A percentile compares a stretch with the other conserved stretches of the same genome.
These are phyloP conservation scores for Serilophus lunatus DNA, from an alignment of 2,113 vertebrate genomes.

Conservation along the genomic window DNA sequence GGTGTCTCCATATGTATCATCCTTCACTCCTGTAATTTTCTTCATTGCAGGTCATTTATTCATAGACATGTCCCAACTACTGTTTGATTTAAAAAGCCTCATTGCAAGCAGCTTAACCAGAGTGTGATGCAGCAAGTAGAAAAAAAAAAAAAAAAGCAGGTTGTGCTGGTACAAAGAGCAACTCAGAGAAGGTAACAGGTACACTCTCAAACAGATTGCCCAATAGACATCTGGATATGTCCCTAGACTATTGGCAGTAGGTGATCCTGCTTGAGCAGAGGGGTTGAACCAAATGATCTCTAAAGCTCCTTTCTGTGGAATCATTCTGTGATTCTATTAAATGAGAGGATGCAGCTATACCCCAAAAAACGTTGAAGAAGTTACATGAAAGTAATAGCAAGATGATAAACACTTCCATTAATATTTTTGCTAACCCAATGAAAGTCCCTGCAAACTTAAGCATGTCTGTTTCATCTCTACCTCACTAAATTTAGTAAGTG, in stretches of 20 bases:
- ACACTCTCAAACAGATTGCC: background rate
- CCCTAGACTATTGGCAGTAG: background rate
- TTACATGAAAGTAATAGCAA: background rate
- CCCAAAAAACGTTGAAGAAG: background rate
- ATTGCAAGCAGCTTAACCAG: background rate
- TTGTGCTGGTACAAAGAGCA: background rate
- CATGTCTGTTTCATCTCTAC: background rate
- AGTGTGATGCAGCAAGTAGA: background rate
- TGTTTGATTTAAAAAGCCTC: background rate
- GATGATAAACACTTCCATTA: slow-evolving; percentile 2
- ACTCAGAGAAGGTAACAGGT: background rate
- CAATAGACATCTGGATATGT: background rate
- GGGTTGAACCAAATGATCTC: background rate
- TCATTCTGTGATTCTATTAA: background rate
- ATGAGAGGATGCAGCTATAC: background rate
- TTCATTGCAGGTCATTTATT: background rate
- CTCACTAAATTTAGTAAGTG: slow-evolving; percentile 19
- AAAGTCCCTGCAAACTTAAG: background rate
- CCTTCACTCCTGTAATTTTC: background rate
- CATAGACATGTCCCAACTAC: background rate
- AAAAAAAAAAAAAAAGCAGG: background rate
- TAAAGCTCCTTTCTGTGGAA: background rate
- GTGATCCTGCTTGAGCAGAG: background rate
- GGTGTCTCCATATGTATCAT: background rate
- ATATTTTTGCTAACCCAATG: slow-evolving; percentile 26